Evolutionary conservation across 2,113 vertebrate species (phyloP).

Genomic region (Xiphorhynchus elegans): DNA sequence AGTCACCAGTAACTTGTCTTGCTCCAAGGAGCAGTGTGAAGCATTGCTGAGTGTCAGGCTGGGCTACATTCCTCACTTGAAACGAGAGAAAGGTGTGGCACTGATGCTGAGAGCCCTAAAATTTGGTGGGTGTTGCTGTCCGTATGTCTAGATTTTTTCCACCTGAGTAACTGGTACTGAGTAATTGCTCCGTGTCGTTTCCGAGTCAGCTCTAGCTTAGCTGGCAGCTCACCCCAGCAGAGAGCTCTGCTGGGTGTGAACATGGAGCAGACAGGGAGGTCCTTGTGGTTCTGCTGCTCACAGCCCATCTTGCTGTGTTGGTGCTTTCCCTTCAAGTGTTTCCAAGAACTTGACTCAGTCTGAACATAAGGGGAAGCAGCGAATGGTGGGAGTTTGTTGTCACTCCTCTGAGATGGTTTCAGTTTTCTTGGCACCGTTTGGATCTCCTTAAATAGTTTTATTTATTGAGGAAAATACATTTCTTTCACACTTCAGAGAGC

Average conservation of each 20-base stretch:
- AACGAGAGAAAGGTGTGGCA: conserved; percentile 42
- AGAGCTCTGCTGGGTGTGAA: conserved; percentile 44
- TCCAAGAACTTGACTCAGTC: conserved; percentile 36
- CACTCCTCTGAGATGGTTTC: background rate
- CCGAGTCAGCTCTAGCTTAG: conserved; percentile 17
- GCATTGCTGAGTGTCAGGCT: background rate
- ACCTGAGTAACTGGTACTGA: conserved; percentile 63
- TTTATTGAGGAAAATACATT: background rate
- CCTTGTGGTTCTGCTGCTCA: conserved; percentile 57
- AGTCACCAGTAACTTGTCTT: background rate
- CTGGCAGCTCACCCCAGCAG: conserved; percentile 1
- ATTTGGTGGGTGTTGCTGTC: conserved; percentile 59
- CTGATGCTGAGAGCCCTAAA: conserved; percentile 35
- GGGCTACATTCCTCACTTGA: conserved; percentile 47
- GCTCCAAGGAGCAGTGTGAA: background rate
- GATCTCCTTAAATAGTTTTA: background rate
- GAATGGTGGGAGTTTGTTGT: conserved; percentile 30
- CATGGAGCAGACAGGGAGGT: conserved; percentile 49
- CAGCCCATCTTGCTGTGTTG: conserved; percentile 23
- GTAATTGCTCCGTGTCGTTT: conserved; percentile 46
- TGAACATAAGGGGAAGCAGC: background rate
- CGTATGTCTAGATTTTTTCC: conserved; percentile 58
- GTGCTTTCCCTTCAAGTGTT: conserved; percentile 50
- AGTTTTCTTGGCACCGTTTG: background rate
- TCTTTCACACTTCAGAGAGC: background rate